Base-by-base conservation (phyloP, 1,140 invertebrate species). In the Trichoplusia ni region DNA sequence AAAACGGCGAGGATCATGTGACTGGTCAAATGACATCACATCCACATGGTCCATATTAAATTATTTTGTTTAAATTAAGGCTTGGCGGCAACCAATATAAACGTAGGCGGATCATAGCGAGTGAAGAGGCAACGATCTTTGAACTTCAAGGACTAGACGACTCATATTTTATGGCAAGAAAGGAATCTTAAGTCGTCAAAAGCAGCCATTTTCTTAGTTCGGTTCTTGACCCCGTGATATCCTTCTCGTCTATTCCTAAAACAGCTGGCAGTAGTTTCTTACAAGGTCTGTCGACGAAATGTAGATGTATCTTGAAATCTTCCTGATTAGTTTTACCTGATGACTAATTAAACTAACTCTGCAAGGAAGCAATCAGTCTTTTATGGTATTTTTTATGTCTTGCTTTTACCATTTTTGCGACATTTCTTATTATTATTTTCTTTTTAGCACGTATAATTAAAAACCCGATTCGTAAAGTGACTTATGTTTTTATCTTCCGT, bases 291-390 rank as follows among this genome's bases (percentile, higher is more conserved):
- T 8, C n/a, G 16, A 42, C 23, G 29, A 44, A 58, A 29, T 40
- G 21, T 40, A 42, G 16, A 21, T 2, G 19, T 40, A 54, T 40
- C 38, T 37, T 25, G 38, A 53, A 54, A 13, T 25, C 21, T 23
- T 25, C 4, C n/a, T 35, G 51, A 40, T 54, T 19, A 19, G 47
- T 27, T 14, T 16, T 29, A 9, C 29, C 21, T 56, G 51, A 56
- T 56, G 33, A 56, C 35, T 56, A 56, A 56, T 56, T 38, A 56
- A 40, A 2, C 35, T 21, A 27, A 56, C 25, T 40, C 27, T 33
- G 33, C 7, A 40, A 13, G 23, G 13, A 56, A 13, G 51, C 27
- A 56, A 56, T 56, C 51, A 56, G 29, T 27, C 51, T 23, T 38
- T 27, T 27, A 21, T 13, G 33, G 51, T 40, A 56, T 56, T 56